These are phyloP conservation scores for Haliclona indistincta DNA, from an alignment of 37 sponge, comb jelly and placozoan species.

Conservation along the genomic window DNA sequence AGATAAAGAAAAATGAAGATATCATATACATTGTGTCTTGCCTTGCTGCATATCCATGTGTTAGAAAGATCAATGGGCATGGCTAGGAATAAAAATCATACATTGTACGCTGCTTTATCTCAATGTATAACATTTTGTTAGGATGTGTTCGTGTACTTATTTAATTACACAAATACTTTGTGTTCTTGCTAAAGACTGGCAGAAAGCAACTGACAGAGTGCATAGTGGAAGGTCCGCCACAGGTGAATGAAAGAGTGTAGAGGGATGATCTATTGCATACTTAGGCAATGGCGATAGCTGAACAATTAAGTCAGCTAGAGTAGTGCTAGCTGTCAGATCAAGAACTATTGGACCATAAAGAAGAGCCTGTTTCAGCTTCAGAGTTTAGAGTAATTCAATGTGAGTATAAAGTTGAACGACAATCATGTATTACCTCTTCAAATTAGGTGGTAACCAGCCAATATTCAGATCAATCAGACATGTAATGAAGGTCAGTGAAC, in stretches of 20 bases:
- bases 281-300: conserved; percentile 6
- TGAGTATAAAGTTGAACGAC: neutral
- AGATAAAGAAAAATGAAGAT: too few relatives aligned
- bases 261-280: neutral
- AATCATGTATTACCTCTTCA: neutral
- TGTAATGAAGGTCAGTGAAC: conserved; percentile 19
- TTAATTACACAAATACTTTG: conserved; percentile 71
- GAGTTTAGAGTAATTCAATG: conserved; percentile 49
- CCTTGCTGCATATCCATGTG: too few relatives aligned
- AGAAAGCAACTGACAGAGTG: conserved; percentile 59
- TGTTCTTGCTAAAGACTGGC: conserved; percentile 68
- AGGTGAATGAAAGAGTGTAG: conserved; percentile 5
- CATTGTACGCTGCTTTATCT: too few relatives aligned
- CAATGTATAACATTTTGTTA: neutral
- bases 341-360: conserved; percentile 6
- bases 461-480: conserved; percentile 45
- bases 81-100: too few relatives aligned
- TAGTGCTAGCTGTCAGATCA: neutral
- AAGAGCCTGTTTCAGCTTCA: conserved; percentile 16
- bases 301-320: neutral
- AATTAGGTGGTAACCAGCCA: conserved; percentile 30
- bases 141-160: conserved; percentile 39
- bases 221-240: conserved; percentile 71
- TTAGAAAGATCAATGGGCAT: too few relatives aligned
- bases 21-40: too few relatives aligned